These are phyloP conservation scores for Limenitis camilla DNA, from an alignment of 2,888 invertebrate genomes.

Conservation along the genomic window DNA sequence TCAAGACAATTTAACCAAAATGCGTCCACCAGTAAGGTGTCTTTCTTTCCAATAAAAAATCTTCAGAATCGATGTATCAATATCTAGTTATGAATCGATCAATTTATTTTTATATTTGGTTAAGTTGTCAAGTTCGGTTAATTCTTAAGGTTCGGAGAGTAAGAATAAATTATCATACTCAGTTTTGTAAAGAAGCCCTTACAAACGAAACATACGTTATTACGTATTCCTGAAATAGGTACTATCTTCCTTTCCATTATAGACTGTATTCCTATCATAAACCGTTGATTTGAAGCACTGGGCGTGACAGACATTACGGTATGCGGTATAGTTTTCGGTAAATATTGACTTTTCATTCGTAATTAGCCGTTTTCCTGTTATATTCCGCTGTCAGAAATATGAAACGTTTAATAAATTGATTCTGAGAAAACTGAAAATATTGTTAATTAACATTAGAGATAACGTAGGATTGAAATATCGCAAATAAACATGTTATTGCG, in stretches of 20 bases:
- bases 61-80: too few relatives aligned
- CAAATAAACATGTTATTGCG: neutral
- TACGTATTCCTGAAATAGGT: slow-evolving; percentile 3
- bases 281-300: slow-evolving; percentile 2
- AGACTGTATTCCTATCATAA: neutral
- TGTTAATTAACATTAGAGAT: slow-evolving; percentile 4
- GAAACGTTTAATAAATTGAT: slow-evolving; percentile 8
- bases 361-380: slow-evolving; percentile 19
- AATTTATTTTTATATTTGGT: too few relatives aligned
- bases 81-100: too few relatives aligned
- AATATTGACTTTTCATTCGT: slow-evolving; percentile 17
- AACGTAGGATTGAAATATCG: neutral
- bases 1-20: too few relatives aligned
- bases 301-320: slow-evolving; percentile 13
- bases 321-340: slow-evolving; percentile 4
- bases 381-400: slow-evolving; percentile 8
- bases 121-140: too few relatives aligned
- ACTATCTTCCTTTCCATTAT: slow-evolving; percentile 1
- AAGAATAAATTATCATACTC: too few relatives aligned
- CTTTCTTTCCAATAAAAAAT: too few relatives aligned
- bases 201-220: too few relatives aligned
- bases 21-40: too few relatives aligned
- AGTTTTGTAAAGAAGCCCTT: too few relatives aligned
- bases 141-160: too few relatives aligned
- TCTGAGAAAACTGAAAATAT: slow-evolving; percentile 4